These are phyloP conservation scores for Sitta europaea DNA, from an alignment of 2,113 vertebrate species.

Conservation along the genomic window DNA sequence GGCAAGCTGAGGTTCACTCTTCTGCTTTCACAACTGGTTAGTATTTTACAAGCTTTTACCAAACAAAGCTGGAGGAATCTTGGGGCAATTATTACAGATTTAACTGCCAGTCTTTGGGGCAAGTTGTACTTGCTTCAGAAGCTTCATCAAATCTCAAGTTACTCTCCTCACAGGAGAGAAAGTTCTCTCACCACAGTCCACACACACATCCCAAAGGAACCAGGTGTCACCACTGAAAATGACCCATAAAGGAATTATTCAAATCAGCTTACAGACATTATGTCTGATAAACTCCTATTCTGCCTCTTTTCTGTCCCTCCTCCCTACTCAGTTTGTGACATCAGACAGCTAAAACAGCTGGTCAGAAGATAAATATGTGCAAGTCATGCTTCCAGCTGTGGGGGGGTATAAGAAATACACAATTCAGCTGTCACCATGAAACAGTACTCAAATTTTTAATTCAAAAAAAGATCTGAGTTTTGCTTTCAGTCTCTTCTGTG, in stretches of 20 bases:
- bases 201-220: neutral
- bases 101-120: neutral
- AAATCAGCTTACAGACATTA: neutral
- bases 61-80: neutral
- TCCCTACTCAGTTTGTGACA: neutral
- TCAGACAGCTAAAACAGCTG: neutral
- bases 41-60: neutral
- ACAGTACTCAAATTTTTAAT: neutral
- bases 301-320: neutral
- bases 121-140: neutral
- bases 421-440: neutral
- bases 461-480: neutral
- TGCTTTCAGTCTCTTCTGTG: neutral
- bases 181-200: neutral
- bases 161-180: neutral
- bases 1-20: neutral
- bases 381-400: constrained; percentile 1
- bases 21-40: neutral
- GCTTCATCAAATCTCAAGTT: neutral
- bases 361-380: neutral
- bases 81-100: neutral
- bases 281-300: neutral
- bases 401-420: neutral
- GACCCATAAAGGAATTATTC: neutral
- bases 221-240: neutral